Percentiles rank a stretch among this genome's conserved stretches.
Conservation (phyloP, 2,797 vertebrate genomes). For the Labroides dimidiatus region DNA sequence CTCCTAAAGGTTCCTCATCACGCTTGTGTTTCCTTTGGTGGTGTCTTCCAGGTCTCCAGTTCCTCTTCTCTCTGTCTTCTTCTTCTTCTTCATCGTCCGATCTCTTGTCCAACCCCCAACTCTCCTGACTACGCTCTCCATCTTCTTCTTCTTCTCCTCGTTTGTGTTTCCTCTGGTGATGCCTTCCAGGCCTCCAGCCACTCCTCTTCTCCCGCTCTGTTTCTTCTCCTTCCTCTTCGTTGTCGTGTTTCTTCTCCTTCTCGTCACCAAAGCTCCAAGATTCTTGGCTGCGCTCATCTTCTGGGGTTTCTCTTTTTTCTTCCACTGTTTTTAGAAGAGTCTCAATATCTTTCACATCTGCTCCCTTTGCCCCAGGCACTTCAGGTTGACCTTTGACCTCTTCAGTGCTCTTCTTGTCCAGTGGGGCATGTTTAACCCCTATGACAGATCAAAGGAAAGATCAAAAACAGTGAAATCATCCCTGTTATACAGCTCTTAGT, state of each 20-base stretch:
- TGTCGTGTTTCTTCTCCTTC: slow-evolving; percentile 63
- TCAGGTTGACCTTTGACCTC: slow-evolving; percentile 50
- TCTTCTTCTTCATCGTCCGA: slow-evolving; percentile 58
- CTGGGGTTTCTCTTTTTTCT: slow-evolving; percentile 68
- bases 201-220: slow-evolving; percentile 64
- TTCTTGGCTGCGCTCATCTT: slow-evolving; percentile 80
- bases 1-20: slow-evolving; percentile 61
- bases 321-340: slow-evolving; percentile 69
- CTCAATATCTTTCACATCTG: slow-evolving; percentile 76
- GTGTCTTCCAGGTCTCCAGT: slow-evolving; percentile 74
- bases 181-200: slow-evolving; percentile 65
- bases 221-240: slow-evolving; percentile 41
- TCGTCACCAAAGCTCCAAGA: slow-evolving; percentile 77
- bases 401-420: slow-evolving; percentile 79
- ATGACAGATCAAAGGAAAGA: slow-evolving; percentile 13
- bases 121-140: slow-evolving; percentile 74
- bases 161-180: slow-evolving; percentile 69
- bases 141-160: slow-evolving; percentile 66
- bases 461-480: slow-evolving; percentile 6
- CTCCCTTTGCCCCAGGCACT: slow-evolving; percentile 44
- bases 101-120: slow-evolving; percentile 63
- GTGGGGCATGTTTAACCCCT: slow-evolving; percentile 83
- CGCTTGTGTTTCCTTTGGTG: slow-evolving; percentile 78
- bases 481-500: background rate
- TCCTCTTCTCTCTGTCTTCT: slow-evolving; percentile 75